Percentiles rank a stretch among this genome's conserved stretches.
phyloP scores from a whole-genome alignment of 2,888 invertebrate species.

The Acrocera orbiculus region DNA sequence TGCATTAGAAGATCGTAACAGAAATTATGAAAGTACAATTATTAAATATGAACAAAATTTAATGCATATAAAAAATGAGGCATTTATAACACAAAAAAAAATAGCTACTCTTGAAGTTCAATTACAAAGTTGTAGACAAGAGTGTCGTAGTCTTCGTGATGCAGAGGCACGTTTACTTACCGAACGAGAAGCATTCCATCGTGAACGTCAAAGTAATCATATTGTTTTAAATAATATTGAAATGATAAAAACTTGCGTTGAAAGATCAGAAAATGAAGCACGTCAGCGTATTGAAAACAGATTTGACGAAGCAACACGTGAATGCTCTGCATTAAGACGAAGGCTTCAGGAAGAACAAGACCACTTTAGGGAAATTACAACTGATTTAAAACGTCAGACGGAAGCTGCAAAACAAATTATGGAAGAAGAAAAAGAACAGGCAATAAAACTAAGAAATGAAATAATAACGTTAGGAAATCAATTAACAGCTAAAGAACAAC shows the following conservation, averaged over 20 bases:
- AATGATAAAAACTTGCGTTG: conserved; percentile 72
- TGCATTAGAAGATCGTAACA: conserved; percentile 70
- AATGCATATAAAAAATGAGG: conserved; percentile 59
- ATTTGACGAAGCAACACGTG: conserved; percentile 57
- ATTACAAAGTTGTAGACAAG: conserved; percentile 53
- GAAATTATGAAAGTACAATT: conserved; percentile 59
- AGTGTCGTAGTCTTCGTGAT: conserved; percentile 59
- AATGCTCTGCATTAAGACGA: conserved; percentile 58
- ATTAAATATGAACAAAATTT: conserved; percentile 75
- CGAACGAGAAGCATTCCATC: conserved; percentile 61
- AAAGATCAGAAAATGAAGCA: conserved; percentile 67
- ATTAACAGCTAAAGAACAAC: conserved; percentile 39
- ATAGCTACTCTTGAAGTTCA: conserved; percentile 60
- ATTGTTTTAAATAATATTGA: conserved; percentile 71
- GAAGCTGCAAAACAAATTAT: conserved; percentile 47
- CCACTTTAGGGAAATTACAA: conserved; percentile 51
- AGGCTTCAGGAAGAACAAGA: conserved; percentile 71
- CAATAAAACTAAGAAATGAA: conserved; percentile 36
- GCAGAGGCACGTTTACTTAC: conserved; percentile 57
- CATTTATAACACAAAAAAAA: conserved; percentile 52
- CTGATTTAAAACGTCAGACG: conserved; percentile 51
- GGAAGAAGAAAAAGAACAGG: conserved; percentile 52
- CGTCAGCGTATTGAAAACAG: conserved; percentile 55
- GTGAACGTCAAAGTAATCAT: conserved; percentile 63
- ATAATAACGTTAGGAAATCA: conserved; percentile 41